These are phyloP conservation scores for Ptyas mucosa DNA, from an alignment of 2,113 vertebrate genomes.

Conservation along the genomic window DNA sequence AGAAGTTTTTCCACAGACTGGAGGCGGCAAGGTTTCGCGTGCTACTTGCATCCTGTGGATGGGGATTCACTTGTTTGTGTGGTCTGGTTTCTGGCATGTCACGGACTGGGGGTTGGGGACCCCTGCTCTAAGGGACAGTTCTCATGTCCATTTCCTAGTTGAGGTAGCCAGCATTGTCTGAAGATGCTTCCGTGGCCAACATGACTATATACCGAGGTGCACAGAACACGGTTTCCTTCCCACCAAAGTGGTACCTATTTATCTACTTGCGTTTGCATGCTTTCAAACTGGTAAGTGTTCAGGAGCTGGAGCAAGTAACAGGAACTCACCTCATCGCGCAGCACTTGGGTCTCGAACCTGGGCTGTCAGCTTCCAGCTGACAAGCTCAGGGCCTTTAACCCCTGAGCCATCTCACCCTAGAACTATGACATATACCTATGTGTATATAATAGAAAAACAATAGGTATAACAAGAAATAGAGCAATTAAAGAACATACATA, in stretches of 20 bases:
- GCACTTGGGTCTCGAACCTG: not conserved
- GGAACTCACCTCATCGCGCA: not conserved
- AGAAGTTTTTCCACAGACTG: too few species aligned
- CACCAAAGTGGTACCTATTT: not conserved
- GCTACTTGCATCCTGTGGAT: too few species aligned
- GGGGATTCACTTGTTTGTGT: too few species aligned
- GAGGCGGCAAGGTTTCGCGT: too few species aligned
- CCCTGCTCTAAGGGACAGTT: not conserved
- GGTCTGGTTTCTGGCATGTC: too few species aligned
- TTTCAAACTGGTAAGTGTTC: not conserved
- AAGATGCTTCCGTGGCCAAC: not conserved
- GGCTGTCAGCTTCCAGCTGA: not conserved
- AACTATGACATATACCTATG: not conserved
- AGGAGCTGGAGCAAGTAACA: not conserved
- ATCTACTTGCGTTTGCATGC: not conserved
- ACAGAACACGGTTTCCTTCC: not conserved
- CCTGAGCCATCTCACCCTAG: not conserved
- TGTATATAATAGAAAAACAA: too few species aligned
- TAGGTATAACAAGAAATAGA: not conserved
- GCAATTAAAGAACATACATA: too few species aligned
- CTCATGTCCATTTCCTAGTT: not conserved
- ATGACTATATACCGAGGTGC: too few species aligned
- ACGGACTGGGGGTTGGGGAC: too few species aligned
- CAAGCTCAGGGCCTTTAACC: not conserved
- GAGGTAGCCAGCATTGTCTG: not conserved